Base-by-base conservation (phyloP, 2,888 invertebrate genomes). In the Oxystoma pomonae region DNA sequence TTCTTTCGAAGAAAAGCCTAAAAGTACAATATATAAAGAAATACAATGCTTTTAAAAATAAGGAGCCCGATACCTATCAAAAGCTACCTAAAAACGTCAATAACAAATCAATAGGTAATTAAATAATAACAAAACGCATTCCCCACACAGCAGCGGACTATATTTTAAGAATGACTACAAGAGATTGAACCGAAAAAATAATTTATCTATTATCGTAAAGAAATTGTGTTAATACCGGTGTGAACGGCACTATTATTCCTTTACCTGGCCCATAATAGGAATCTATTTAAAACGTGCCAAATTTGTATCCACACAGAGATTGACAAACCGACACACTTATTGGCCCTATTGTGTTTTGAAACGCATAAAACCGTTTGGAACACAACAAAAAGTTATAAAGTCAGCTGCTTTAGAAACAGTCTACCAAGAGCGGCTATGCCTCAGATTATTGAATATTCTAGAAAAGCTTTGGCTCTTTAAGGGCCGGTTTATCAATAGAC, bases 281-380 rank as follows among this genome's bases (percentile, higher is more conserved):
- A 35, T 35, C 35, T 35, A 35, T 35, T 35, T 35, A 35, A 35
- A 35, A 35, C 35, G 35, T 35, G 35, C 35, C 35, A 35, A 35
- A 12, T 35, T 35, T 35, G 35, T 35, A 35, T 35, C 35, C 35
- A 35, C 35, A 35, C 12, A 35, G 35, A 35, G 35, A 35, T 35
- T 35, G 68, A 68, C 66, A 65, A 67, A 65, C 67, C 65, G 71
- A 69, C 73, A 74, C 74, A 74, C 74, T 73, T 73, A 72, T 72
- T 65, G 62, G 35, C 55, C 16, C 65, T 63, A 70, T 72, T 72
- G 71, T 71, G 59, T 57, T 55, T 62, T 58, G 64, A 69, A 70
- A 66, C 65, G 70, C 72, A 72, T 73, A 67, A 74, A 75, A 74
- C 71, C 74, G 61, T 68, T 64, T 65, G 57, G 59, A 63, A 70